A percentile compares a stretch with the other conserved stretches of the same genome.
Evolutionary conservation across 2,888 invertebrate genomes (phyloP).

Genomic region (Watsonalla binaria): DNA sequence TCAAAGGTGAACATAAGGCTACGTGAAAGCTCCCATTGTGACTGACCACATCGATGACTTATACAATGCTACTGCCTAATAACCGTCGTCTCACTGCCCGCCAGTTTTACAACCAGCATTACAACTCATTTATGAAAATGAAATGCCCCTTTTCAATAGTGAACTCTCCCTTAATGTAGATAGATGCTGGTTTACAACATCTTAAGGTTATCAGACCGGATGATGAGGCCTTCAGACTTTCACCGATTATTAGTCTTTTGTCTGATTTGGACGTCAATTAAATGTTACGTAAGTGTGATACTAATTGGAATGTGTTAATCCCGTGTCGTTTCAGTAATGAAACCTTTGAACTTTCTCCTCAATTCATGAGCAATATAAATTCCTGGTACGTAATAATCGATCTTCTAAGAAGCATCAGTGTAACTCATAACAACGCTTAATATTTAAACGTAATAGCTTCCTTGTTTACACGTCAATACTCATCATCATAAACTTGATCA

Average conservation of each 20-base stretch:
- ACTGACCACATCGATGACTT: conserved; percentile 45
- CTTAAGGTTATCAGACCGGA: conserved; percentile 72
- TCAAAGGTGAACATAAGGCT: conserved; percentile 47
- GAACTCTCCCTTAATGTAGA: conserved; percentile 59
- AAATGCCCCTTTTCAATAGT: conserved; percentile 59
- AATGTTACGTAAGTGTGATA: conserved; percentile 40
- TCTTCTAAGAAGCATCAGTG: conserved; percentile 8
- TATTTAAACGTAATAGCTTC: not conserved
- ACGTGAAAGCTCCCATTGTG: conserved; percentile 62
- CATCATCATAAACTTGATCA: too few relatives aligned
- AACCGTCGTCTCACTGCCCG: conserved; percentile 39
- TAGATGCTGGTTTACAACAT: conserved; percentile 58
- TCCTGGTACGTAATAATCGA: not conserved
- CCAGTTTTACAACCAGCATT: conserved; percentile 43
- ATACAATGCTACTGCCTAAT: conserved; percentile 66
- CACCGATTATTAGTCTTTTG: conserved; percentile 65
- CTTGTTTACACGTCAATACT: not conserved
- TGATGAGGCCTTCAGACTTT: conserved; percentile 71
- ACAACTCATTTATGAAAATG: conserved; percentile 74
- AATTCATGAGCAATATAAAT: conserved; percentile 27
- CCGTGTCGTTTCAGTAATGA: conserved; percentile 25
- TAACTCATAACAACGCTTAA: too few relatives aligned
- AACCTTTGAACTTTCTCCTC: conserved; percentile 35
- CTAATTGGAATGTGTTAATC: conserved; percentile 21
- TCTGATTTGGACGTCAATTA: conserved; percentile 43